Conservation (phyloP, 2,888 invertebrate genomes). For the Sarcophaga caerulescens region DNA sequence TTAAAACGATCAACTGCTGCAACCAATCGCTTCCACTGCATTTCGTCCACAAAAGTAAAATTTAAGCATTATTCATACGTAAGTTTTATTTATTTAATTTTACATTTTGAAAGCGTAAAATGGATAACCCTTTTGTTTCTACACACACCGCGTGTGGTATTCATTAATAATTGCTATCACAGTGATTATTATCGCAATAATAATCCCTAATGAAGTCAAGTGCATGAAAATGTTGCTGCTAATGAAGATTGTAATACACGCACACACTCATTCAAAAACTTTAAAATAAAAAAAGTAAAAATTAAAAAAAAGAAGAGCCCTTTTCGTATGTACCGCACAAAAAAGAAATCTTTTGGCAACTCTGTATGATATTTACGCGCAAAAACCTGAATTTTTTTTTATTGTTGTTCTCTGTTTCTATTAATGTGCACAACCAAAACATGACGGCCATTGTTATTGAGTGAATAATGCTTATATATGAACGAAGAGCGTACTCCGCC, state of each 20-base stretch:
- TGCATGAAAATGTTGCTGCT: conserved; percentile 10
- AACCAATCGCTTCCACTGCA: no score
- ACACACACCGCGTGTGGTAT: background rate
- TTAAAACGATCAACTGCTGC: no score
- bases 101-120: no score
- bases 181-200: background rate
- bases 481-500: background rate
- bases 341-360: conserved; percentile 38
- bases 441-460: conserved; percentile 57
- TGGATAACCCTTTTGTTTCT: no score
- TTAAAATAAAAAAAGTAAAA: no score
- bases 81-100: no score
- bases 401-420: background rate
- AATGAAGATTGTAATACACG: background rate
- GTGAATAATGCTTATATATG: conserved; percentile 40
- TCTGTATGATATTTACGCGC: conserved; percentile 43
- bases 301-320: no score
- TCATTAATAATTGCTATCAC: background rate
- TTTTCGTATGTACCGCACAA: background rate
- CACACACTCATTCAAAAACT: no score
- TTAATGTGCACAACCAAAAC: conserved; percentile 40
- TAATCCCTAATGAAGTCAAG: conserved; percentile 25
- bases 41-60: no score
- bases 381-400: conserved; percentile 11
- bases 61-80: no score